Evolutionary conservation across 1,140 invertebrate species (phyloP), one percentile per base, ranked within the genome.

Genomic region (Phenacoccus solenopsis): DNA sequence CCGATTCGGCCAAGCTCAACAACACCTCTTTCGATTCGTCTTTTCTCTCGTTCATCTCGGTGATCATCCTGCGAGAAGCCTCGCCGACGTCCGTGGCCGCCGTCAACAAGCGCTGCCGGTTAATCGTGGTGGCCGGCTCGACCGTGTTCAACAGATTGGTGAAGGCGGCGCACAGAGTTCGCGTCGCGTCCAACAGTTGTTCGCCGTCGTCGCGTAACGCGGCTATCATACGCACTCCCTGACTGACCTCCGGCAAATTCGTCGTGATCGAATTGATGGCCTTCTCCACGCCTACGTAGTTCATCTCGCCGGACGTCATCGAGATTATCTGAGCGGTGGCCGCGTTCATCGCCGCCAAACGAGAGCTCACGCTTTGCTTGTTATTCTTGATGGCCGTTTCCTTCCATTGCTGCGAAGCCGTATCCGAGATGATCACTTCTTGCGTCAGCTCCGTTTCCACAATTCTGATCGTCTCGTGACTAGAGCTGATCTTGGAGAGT

Each of bases 311-410:
- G 0, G 93, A 92, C 0, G 94, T 96, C 56, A 96, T 81, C 0
- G 94, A 96, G 20, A 98, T 93, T 7, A 99, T 88, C 79, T 98
- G 94, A 13, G 96, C 97, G 0, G 96, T 98, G 49, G 96, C 96
- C 0, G 95, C 96, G 82, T 95, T 98, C 95, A 99, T 98, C 28
- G 96, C 96, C 12, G 96, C 96, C 74, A 99, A 89, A 79, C 98
- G 94, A 38, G 92, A 93, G 35, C 91, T 91, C 27, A 99, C 92
- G 75, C 90, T 94, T 80, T 98, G 95, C 77, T 95, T 94, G 77
- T 94, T 94, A 13, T 95, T 91, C 78, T 98, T 96, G 77, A 98
- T 82, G 1, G 90, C 93, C 67, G 90, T 90, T 76, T 95, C 90
- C 78, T 92, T 93, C 94, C 94, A 98, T 82, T 92, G 89, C 72